Percentiles rank a stretch among this genome's conserved stretches.
These are phyloP conservation scores for Acipenser oxyrinchus DNA, from an alignment of 2,797 vertebrate species.

Conservation along the genomic window DNA sequence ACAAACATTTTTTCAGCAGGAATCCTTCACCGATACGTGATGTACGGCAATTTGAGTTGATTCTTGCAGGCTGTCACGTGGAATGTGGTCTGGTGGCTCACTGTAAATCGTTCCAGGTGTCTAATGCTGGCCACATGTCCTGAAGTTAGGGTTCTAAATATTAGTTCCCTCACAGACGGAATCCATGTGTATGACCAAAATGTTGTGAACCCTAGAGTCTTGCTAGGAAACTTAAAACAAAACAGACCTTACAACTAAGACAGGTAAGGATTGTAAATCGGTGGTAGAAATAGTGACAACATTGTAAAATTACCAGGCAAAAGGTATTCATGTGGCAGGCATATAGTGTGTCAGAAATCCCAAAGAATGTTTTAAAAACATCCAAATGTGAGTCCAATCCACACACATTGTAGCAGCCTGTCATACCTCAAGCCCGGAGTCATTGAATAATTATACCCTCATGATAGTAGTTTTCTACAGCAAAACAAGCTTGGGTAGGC, in stretches of 20 bases:
- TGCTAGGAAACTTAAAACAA: neutral
- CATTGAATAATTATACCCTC: no score
- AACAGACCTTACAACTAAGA: neutral
- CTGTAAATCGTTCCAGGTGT: slow-evolving; percentile 26
- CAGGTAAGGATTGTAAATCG: no score
- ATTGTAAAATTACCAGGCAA: no score
- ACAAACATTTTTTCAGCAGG: no score
- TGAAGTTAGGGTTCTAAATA: slow-evolving; percentile 19
- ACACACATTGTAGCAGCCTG: no score
- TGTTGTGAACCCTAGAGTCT: slow-evolving; percentile 10
- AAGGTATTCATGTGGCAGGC: no score
- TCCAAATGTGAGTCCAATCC: neutral
- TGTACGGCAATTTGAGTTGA: neutral
- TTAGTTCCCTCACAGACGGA: slow-evolving; percentile 9
- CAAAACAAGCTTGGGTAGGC: no score
- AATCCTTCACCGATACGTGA: no score
- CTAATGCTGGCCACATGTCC: slow-evolving; percentile 32
- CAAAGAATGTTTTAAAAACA: neutral
- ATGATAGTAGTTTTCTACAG: no score
- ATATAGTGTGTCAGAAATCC: no score
- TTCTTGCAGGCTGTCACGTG: neutral
- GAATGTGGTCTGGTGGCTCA: slow-evolving; percentile 1
- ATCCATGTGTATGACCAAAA: slow-evolving; percentile 17
- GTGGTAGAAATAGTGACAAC: no score
- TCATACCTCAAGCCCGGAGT: no score